A percentile compares a stretch with the other conserved stretches of the same genome.
Evolutionary conservation across 2,797 vertebrate genomes (phyloP).

Genomic region (Falco novaeseelandiae): DNA sequence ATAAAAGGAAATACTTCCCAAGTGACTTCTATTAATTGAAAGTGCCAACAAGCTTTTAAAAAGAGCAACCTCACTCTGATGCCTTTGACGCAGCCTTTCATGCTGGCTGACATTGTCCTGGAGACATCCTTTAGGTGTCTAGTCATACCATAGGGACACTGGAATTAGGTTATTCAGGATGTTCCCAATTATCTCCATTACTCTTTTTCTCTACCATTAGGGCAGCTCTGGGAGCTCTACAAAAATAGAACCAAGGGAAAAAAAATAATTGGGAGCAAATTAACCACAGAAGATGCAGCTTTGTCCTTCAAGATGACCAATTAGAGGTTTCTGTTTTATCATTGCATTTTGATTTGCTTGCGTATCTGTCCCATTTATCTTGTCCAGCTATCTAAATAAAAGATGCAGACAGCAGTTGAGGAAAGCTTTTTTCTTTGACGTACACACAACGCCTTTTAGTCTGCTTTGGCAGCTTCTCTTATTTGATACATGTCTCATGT

Average conservation of each 20-base stretch:
- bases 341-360: slow-evolving; percentile 15
- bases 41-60: background rate
- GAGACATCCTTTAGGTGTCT: slow-evolving; percentile 27
- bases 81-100: background rate
- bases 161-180: slow-evolving; percentile 39
- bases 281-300: background rate
- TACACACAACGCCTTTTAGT: background rate
- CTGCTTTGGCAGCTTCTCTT: background rate
- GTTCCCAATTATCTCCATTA: slow-evolving; percentile 44
- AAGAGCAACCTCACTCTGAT: background rate
- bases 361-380: background rate
- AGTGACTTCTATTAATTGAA: background rate
- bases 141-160: background rate
- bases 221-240: slow-evolving; percentile 2
- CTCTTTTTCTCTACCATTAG: background rate
- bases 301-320: slow-evolving; percentile 4
- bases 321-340: background rate
- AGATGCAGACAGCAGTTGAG: background rate
- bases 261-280: slow-evolving; percentile 30
- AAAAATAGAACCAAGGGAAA: slow-evolving; percentile 5
- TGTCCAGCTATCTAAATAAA: background rate
- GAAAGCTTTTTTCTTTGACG: background rate
- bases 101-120: background rate
- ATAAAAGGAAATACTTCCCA: slow-evolving; percentile 18
- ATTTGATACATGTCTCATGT: fast-evolving